phyloP scores from a whole-genome alignment of 92 coral and sea anemone genomes.

The Diadumene lineata region DNA sequence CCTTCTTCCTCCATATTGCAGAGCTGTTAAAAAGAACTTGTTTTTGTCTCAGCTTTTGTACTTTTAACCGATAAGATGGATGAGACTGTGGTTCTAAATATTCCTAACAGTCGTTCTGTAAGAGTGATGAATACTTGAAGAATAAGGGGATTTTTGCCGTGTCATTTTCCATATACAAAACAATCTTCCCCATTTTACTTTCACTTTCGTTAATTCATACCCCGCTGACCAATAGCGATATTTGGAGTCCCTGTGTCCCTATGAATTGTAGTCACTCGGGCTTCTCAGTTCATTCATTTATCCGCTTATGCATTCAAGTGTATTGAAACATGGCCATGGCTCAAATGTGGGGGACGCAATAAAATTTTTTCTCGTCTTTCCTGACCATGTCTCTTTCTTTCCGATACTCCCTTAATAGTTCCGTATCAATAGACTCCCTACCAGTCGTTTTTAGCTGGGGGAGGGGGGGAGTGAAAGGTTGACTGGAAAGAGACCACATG shows the following conservation, averaged over 20 bases:
- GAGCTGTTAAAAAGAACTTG: background rate
- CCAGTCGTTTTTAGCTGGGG: too few relatives aligned
- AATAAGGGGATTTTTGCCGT: background rate
- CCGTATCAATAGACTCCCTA: too few relatives aligned
- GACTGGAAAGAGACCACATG: too few relatives aligned
- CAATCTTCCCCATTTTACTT: background rate
- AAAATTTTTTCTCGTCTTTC: too few relatives aligned
- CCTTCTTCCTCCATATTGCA: background rate
- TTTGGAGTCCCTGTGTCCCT: background rate
- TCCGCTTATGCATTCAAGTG: background rate
- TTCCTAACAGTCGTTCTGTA: background rate
- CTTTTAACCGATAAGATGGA: background rate
- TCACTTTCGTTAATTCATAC: background rate
- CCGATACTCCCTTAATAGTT: too few relatives aligned
- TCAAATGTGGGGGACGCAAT: too few relatives aligned
- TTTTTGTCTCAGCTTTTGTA: background rate
- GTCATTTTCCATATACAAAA: slow-evolving; percentile 3
- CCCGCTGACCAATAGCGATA: slow-evolving; percentile 2
- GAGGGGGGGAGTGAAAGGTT: too few relatives aligned
- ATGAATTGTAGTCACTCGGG: background rate
- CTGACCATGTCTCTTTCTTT: too few relatives aligned
- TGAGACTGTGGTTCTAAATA: background rate
- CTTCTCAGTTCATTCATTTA: background rate
- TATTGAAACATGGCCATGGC: too few relatives aligned
- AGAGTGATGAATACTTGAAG: background rate